phyloP scores from a whole-genome alignment of 2,113 vertebrate species.

The Lichenostomus cassidix region DNA sequence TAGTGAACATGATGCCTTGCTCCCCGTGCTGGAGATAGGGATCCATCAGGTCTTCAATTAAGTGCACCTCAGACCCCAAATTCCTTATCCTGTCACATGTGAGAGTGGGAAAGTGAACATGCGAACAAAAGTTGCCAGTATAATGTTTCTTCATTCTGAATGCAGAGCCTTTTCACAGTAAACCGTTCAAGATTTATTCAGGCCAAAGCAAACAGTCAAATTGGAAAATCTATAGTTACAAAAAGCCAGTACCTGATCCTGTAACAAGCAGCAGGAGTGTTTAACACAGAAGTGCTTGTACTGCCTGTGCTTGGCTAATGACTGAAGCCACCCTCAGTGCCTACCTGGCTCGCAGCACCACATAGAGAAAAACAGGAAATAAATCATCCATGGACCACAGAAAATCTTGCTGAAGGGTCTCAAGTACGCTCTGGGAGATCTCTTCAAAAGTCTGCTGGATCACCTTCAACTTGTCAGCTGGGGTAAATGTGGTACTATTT shows the following conservation, averaged over 20 bases:
- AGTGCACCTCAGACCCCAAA: conserved; percentile 94
- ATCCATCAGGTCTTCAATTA: conserved; percentile 98
- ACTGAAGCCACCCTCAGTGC: neutral
- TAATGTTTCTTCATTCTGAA: neutral
- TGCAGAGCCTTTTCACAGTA: neutral
- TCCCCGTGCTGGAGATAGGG: conserved; percentile 96
- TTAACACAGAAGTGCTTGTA: neutral
- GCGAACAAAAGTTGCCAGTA: neutral
- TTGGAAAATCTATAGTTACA: neutral
- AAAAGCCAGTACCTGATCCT: neutral
- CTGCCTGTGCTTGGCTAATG: neutral
- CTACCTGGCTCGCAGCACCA: conserved; percentile 95
- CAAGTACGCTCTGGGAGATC: conserved; percentile 91
- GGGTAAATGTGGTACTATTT: conserved; percentile 93
- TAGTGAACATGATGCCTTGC: conserved; percentile 99
- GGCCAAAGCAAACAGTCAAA: neutral
- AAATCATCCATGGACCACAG: conserved; percentile 99
- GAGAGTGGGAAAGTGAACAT: neutral
- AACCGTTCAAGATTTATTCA: neutral
- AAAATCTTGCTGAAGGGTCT: conserved; percentile 89
- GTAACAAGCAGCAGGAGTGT: neutral
- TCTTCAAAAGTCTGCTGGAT: conserved; percentile 98
- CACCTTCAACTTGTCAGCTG: conserved; percentile 94
- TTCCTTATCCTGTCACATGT: conserved; percentile 86
- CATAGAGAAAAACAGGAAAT: conserved; percentile 97